Conservation (phyloP, 2,888 invertebrate genomes). For the Drosophila paramelanica region DNA sequence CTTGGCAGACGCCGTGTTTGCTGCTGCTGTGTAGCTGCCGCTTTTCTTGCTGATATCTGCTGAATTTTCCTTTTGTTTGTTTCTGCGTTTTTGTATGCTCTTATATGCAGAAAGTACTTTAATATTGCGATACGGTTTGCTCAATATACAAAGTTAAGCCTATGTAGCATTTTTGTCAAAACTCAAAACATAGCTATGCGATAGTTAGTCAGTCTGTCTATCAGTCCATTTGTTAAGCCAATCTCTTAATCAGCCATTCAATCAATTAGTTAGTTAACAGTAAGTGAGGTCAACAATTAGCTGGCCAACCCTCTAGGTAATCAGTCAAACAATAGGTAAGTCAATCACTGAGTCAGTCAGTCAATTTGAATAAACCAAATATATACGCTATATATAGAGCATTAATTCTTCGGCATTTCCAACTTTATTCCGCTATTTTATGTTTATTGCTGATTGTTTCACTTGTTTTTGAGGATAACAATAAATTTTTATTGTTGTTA, state of each 20-base stretch:
- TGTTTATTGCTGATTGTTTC: conserved; percentile 79
- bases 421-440: conserved; percentile 19
- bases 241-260: neutral
- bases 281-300: neutral
- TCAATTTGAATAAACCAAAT: neutral
- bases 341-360: neutral
- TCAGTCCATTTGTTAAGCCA: neutral
- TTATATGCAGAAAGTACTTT: neutral
- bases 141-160: neutral
- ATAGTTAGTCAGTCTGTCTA: neutral
- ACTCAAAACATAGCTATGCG: neutral
- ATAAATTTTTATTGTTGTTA: conserved; percentile 76
- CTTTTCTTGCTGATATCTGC: conserved; percentile 31
- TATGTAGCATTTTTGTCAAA: neutral
- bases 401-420: conserved; percentile 6
- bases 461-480: conserved; percentile 72
- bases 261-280: neutral
- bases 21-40: conserved; percentile 21
- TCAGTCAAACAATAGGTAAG: neutral
- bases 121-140: neutral
- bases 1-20: conserved; percentile 32
- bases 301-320: neutral
- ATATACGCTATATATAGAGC: conserved; percentile 14
- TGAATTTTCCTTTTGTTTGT: conserved; percentile 36
- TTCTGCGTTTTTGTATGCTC: conserved; percentile 11